phyloP scores from a whole-genome alignment of 2,888 invertebrate species.

The Drosophila ezoana region DNA sequence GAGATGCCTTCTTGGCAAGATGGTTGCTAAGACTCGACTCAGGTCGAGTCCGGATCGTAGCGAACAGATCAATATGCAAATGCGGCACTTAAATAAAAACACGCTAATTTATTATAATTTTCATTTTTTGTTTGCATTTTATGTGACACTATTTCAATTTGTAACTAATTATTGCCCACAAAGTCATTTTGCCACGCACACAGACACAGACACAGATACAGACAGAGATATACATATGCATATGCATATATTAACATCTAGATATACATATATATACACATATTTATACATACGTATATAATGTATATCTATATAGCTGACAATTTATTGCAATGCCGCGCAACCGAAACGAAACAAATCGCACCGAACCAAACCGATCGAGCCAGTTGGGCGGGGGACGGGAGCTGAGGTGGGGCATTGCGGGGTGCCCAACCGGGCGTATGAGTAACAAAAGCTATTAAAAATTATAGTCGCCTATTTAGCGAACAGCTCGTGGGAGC shows the following conservation, averaged over 20 bases:
- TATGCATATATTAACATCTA: neutral
- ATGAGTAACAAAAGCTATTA: constrained; percentile 72
- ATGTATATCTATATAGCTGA: constrained; percentile 31
- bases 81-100: constrained; percentile 23
- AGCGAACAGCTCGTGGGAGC: constrained; percentile 27
- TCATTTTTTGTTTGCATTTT: constrained; percentile 33
- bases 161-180: constrained; percentile 65
- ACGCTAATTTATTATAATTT: constrained; percentile 19
- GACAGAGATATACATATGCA: constrained; percentile 3
- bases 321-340: constrained; percentile 56
- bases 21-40: neutral
- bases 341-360: constrained; percentile 34
- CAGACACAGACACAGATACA: constrained; percentile 13
- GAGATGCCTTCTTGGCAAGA: no score
- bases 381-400: neutral
- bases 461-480: constrained; percentile 67
- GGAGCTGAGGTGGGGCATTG: neutral
- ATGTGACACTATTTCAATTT: constrained; percentile 60
- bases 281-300: neutral
- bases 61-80: constrained; percentile 58
- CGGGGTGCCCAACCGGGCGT: constrained; percentile 25
- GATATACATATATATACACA: neutral
- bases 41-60: neutral
- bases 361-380: constrained; percentile 35
- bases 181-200: constrained; percentile 56